Percentiles rank a stretch among this genome's conserved stretches.
Evolutionary conservation across 2,888 invertebrate species (phyloP).

Genomic region (Zygogramma bicolorata): DNA sequence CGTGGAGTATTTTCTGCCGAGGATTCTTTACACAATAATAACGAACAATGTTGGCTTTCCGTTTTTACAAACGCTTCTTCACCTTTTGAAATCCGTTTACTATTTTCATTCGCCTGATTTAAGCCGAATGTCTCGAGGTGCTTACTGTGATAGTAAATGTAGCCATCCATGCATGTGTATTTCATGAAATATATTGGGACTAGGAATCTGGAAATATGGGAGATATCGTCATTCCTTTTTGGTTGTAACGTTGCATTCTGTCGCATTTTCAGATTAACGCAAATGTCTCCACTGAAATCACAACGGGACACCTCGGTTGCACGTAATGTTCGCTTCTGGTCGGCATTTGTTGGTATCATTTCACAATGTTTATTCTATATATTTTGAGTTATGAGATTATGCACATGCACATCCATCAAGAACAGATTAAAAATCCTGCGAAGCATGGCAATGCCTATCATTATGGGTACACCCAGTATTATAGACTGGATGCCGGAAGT

Average conservation of each 20-base stretch:
- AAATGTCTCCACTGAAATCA: neutral
- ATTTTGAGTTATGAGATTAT: too few species aligned
- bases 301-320: too few species aligned
- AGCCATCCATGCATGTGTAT: neutral
- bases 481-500: too few species aligned
- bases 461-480: too few species aligned
- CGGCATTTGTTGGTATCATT: neutral
- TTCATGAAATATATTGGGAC: neutral
- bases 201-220: neutral
- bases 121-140: neutral
- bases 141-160: neutral
- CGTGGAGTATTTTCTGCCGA: constrained; percentile 47
- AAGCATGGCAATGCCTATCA: too few species aligned
- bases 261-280: neutral
- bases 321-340: neutral
- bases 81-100: constrained; percentile 18
- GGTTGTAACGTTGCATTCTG: neutral
- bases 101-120: neutral
- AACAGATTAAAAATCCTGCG: too few species aligned
- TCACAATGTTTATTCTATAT: too few species aligned
- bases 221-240: neutral
- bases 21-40: constrained; percentile 42
- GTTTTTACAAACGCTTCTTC: constrained; percentile 16
- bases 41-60: constrained; percentile 29
- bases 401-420: too few species aligned